Conservation (phyloP, 2,888 invertebrate species). For the Minunthozetes semirufus region DNA sequence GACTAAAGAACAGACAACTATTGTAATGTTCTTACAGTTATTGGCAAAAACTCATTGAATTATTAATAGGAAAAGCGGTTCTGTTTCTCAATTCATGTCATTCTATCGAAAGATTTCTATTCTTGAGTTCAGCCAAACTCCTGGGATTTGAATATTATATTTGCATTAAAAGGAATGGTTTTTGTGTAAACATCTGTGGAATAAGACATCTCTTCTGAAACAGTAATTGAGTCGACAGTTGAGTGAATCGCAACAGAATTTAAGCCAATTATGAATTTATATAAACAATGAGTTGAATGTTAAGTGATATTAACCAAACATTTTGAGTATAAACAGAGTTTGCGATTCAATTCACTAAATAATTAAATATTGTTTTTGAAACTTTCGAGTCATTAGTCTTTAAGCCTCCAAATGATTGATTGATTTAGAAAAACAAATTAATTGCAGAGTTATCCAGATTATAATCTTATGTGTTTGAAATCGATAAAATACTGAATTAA, state of each 20-base stretch:
- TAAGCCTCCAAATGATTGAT: no score
- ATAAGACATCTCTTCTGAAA: neutral
- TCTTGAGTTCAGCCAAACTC: neutral
- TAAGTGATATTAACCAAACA: constrained; percentile 12
- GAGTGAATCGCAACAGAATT: neutral
- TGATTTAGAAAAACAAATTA: no score
- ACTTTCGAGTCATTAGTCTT: neutral
- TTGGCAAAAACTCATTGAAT: no score
- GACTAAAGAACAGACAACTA: no score
- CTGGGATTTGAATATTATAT: neutral
- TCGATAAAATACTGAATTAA: no score
- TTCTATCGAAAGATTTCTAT: no score
- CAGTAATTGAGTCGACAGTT: neutral
- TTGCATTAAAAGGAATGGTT: neutral
- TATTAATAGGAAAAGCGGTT: no score
- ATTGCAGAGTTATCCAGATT: no score
- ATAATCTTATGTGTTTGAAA: no score
- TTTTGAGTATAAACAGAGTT: neutral
- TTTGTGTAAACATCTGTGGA: constrained; percentile 8
- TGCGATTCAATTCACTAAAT: neutral
- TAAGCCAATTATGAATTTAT: neutral
- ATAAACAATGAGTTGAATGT: neutral
- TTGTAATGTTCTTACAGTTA: no score
- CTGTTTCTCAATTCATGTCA: no score
- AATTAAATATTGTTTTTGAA: neutral